Base-by-base conservation (phyloP, 2,888 invertebrate genomes). In the Troides aeacus region DNA sequence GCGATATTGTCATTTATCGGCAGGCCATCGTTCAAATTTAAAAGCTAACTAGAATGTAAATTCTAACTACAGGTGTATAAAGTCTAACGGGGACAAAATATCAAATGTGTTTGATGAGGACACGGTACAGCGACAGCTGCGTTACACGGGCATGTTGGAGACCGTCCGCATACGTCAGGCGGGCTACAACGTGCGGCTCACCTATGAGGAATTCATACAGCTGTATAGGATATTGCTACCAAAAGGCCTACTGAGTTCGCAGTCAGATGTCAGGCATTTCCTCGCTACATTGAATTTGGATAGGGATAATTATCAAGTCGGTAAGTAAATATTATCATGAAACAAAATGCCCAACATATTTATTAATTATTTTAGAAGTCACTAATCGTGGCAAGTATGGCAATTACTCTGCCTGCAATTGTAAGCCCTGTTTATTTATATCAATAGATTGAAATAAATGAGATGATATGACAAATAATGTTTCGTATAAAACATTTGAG, bases 121-220 rank as follows among this genome's bases (percentile, higher is more conserved):
- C 73, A 97, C 98, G 0, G 98, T 99, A 12, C 96, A 98, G 79
- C 93, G 98, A 65, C 94, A 94, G 74, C 92, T 99, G 71, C 94
- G 98, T 15, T 99, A 99, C 88, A 99, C 99, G 0, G 99, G 99
- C 72, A 99, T 99, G 99, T 84, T 99, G 79, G 99, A 99, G 84
- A 99, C 99, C 0, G 99, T 99, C 18, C 93, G 98, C 77, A 99
- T 99, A 74, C 93, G 99, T 64, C 97, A 98, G 83, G 98, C 98
- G 2, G 99, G 99, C 2, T 99, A 98, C 91, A 98, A 98, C 86
- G 98, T 99, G 72, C 94, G 99, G 53, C 94, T 99, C 53, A 96
- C 97, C 0, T 98, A 98, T 86, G 97, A 98, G 84, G 98, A 98
- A 88, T 99, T 99, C 86, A 97, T 97, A 73, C 97, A 98, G 81